Evolutionary conservation across 1,140 invertebrate genomes (phyloP).

Genomic region (Amphibalanus amphitrite): DNA sequence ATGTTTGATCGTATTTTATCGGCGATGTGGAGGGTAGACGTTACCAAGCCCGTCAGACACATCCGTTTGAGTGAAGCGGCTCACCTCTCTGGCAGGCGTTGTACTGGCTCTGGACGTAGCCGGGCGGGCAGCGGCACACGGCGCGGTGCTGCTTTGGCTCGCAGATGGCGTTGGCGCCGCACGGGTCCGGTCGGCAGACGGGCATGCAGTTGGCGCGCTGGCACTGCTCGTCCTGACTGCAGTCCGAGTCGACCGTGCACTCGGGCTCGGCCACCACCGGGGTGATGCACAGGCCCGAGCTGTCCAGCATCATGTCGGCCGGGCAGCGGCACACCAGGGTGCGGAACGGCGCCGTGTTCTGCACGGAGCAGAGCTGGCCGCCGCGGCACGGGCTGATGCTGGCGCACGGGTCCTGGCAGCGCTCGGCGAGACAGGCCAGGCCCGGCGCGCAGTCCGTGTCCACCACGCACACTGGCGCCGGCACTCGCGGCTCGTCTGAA

Average conservation of each 20-base stretch:
- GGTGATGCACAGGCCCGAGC: too few species aligned
- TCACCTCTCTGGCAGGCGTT: conserved; percentile 44
- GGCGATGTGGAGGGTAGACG: too few species aligned
- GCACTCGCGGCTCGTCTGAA: too few species aligned
- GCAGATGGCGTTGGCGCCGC: too few species aligned
- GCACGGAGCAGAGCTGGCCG: conserved; percentile 37
- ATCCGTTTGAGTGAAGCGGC: too few species aligned
- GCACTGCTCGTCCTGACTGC: conserved; percentile 49
- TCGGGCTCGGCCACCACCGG: conserved; percentile 27
- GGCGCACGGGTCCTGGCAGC: conserved; percentile 56
- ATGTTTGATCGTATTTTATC: too few species aligned
- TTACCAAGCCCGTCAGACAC: too few species aligned
- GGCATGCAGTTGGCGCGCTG: conserved; percentile 52
- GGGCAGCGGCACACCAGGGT: conserved; percentile 23
- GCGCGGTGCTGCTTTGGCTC: too few species aligned
- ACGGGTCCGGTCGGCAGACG: conserved; percentile 51
- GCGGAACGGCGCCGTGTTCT: conserved; percentile 20
- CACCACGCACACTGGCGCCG: conserved; percentile 32
- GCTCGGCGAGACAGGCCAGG: conserved; percentile 53
- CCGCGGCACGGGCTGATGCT: conserved; percentile 44
- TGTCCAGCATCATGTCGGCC: conserved; percentile 27
- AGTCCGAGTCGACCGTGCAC: conserved; percentile 54
- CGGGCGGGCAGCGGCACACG: conserved; percentile 50
- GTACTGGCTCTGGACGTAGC: conserved; percentile 63
- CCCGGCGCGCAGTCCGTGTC: conserved; percentile 55